Evolutionary conservation across 2,113 vertebrate genomes (phyloP).

Genomic region (Pandion haliaetus): DNA sequence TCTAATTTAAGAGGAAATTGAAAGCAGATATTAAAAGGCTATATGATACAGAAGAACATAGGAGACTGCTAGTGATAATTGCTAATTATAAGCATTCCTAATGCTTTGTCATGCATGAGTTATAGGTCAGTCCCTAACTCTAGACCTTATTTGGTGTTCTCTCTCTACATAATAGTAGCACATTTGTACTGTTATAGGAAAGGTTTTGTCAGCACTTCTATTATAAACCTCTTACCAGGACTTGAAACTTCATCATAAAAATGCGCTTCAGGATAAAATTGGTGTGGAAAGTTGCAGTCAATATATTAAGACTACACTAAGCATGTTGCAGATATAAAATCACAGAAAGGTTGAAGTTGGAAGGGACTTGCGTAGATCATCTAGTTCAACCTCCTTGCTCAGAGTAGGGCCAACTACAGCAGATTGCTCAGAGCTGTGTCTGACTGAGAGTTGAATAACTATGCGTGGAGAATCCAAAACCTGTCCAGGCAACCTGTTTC

Average conservation of each 20-base stretch:
- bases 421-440: neutral
- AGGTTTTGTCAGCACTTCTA: neutral
- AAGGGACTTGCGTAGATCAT: neutral
- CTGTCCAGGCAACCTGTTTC: neutral
- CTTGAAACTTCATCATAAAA: conserved; percentile 1
- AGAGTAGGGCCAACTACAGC: neutral
- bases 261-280: neutral
- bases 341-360: neutral
- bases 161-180: neutral
- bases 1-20: conserved; percentile 51
- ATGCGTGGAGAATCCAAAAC: neutral
- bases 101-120: neutral
- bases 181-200: neutral
- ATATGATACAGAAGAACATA: conserved; percentile 31
- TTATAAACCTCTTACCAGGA: neutral
- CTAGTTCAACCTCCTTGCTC: neutral
- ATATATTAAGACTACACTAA: neutral
- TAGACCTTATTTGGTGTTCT: neutral
- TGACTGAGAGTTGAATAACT: neutral
- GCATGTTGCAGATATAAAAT: neutral
- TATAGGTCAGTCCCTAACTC: neutral
- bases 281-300: neutral
- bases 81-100: neutral
- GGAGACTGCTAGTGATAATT: conserved; percentile 6
- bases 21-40: conserved; percentile 45